Evolutionary conservation across 2,888 invertebrate genomes (phyloP).

Genomic region (Branchellion lobata): DNA sequence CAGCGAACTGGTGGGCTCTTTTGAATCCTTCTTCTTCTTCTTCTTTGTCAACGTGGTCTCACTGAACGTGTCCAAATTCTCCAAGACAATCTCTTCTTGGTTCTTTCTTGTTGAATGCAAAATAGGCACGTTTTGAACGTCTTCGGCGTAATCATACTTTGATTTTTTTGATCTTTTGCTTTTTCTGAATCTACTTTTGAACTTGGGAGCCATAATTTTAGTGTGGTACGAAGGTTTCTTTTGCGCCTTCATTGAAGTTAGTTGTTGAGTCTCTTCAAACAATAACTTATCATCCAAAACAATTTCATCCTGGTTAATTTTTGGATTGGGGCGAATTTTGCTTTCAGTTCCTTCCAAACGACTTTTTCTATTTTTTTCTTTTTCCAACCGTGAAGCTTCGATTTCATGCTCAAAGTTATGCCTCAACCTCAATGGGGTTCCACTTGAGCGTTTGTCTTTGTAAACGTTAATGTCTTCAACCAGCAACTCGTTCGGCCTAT

Average conservation of each 20-base stretch:
- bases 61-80: constrained; percentile 23
- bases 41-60: constrained; percentile 27
- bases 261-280: constrained; percentile 28
- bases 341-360: constrained; percentile 22
- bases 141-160: neutral
- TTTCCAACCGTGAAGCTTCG: neutral
- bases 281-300: constrained; percentile 27
- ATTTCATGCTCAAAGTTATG: constrained; percentile 2
- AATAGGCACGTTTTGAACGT: neutral
- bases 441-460: neutral
- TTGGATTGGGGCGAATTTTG: constrained; percentile 26
- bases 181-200: constrained; percentile 13
- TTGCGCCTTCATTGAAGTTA: constrained; percentile 11
- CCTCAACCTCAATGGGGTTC: neutral
- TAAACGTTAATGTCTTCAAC: neutral
- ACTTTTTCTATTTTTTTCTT: constrained; percentile 11
- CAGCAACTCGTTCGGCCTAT: neutral
- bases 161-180: constrained; percentile 8
- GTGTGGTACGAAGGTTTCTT: neutral
- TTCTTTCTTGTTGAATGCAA: neutral
- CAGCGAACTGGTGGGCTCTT: neutral
- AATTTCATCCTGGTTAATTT: constrained; percentile 16
- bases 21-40: neutral
- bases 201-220: constrained; percentile 19
- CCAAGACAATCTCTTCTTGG: constrained; percentile 33